Base-by-base conservation (phyloP, 1,140 invertebrate species). In the Trichoplusia ni region DNA sequence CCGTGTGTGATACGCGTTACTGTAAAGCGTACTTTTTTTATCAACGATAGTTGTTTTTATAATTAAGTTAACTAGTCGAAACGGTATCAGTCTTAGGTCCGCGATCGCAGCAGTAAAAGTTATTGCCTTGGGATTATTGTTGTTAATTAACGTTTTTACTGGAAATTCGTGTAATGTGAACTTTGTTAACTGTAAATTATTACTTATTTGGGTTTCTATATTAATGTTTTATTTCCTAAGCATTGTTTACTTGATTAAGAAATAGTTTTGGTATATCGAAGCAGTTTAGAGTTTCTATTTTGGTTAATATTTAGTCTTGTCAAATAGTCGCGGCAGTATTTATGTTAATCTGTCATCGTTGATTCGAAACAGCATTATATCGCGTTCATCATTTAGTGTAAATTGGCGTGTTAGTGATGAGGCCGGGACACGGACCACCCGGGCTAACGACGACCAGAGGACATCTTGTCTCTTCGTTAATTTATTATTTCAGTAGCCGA, bases 401-500 rank as follows among this genome's bases (percentile, higher is more conserved):
- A 73, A 81, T 66, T 61, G 62, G 54, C 69, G 66, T 71, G 51
- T 49, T 47, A 67, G 46, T 63, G 47, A 66, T 42, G 62, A 62
- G 53, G 60, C 47, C 53, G 60, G 59, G 49, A 42, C 33, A 31
- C 25, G 56, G 84, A 89, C 86, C 86, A 86, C 86, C 86, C 86
- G 79, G 76, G 77, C 58, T 81, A 81, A 77, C 78, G 81, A 76
- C 64, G 64, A 65, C 69, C 61, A 77, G 82, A 80, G 77, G 73
- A 77, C 75, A 71, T 67, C 77, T 67, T 76, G 79, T 84, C 82
- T 84, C 75, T 83, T 78, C 51, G 70, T 67, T 84, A 86, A 86
- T 88, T 88, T 90, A 90, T 90, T 90, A 87, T 90, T 90, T 87
- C 84, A 82, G 83, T 81, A 77, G 84, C 79, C 61, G 54, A 47